phyloP scores from a whole-genome alignment of 2,113 vertebrate species.

The Scolopax mira region DNA sequence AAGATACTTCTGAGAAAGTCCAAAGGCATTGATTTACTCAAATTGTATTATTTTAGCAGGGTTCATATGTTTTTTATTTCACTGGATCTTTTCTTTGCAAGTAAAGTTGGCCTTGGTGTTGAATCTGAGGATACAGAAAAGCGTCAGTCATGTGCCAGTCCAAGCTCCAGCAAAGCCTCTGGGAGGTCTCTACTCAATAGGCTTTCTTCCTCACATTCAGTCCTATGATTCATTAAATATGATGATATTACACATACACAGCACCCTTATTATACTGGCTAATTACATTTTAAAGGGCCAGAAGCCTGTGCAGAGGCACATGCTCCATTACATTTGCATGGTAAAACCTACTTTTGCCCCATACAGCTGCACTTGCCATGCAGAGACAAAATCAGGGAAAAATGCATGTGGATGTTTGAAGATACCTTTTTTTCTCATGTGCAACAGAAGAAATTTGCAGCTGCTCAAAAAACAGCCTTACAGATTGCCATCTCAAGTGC shows the following conservation, averaged over 20 bases:
- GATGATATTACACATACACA: neutral
- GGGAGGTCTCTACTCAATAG: neutral
- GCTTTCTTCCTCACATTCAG: neutral
- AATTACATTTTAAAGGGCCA: neutral
- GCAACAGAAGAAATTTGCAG: constrained; percentile 3
- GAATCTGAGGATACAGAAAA: neutral
- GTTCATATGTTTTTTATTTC: constrained; percentile 18
- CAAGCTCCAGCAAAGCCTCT: neutral
- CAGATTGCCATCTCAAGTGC: neutral
- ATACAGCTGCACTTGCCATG: neutral
- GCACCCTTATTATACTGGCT: neutral
- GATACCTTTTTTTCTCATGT: neutral
- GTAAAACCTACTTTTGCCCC: neutral
- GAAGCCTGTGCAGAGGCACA: neutral
- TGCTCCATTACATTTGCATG: neutral
- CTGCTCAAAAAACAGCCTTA: neutral
- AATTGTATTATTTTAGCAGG: neutral
- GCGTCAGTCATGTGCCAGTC: neutral
- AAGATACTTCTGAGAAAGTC: neutral
- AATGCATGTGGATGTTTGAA: neutral
- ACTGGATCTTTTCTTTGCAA: neutral
- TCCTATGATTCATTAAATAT: neutral
- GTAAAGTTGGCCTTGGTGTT: neutral
- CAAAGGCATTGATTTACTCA: constrained; percentile 2
- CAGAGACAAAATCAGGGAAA: neutral